Evolutionary conservation across 2,888 invertebrate species (phyloP).

Genomic region (Pterostichus niger): DNA sequence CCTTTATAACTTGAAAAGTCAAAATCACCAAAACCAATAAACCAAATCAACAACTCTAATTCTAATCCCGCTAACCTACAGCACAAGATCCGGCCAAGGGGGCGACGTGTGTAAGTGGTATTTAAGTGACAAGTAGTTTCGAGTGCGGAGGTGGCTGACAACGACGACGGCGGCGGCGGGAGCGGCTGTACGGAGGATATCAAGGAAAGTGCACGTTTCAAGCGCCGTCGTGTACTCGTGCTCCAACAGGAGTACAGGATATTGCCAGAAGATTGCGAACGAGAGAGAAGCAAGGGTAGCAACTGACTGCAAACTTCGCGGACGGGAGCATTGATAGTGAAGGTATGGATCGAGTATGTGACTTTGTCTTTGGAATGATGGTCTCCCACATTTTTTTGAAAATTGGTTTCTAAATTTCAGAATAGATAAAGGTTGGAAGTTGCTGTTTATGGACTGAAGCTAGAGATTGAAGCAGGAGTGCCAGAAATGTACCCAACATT

Average conservation of each 20-base stretch:
- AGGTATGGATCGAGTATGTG: slow-evolving; percentile 12
- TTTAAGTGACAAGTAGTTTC: slow-evolving; percentile 52
- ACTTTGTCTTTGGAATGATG: background rate
- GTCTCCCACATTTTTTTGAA: no score
- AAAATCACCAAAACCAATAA: background rate
- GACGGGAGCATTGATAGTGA: background rate
- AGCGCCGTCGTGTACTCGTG: slow-evolving; percentile 34
- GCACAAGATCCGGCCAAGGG: no score
- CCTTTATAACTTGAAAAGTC: background rate
- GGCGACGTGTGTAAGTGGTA: slow-evolving; percentile 44
- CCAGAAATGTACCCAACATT: no score
- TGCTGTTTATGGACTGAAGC: no score
- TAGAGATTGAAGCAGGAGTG: no score
- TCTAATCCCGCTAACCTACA: no score
- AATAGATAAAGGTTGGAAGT: no score
- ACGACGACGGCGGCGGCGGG: background rate
- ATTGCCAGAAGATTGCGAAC: slow-evolving; percentile 56
- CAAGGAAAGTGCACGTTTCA: slow-evolving; percentile 41
- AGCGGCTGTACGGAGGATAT: slow-evolving; percentile 9
- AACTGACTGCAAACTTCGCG: slow-evolving; percentile 51
- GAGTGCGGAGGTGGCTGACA: slow-evolving; percentile 2
- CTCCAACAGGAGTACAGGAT: slow-evolving; percentile 47
- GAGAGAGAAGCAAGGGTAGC: slow-evolving; percentile 6
- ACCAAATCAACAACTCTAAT: no score
- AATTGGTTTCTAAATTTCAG: no score